Percentiles rank a stretch among this genome's conserved stretches.
These are phyloP conservation scores for Proterorhinus semilunaris DNA, from an alignment of 2,113 vertebrate genomes.

Conservation along the genomic window DNA sequence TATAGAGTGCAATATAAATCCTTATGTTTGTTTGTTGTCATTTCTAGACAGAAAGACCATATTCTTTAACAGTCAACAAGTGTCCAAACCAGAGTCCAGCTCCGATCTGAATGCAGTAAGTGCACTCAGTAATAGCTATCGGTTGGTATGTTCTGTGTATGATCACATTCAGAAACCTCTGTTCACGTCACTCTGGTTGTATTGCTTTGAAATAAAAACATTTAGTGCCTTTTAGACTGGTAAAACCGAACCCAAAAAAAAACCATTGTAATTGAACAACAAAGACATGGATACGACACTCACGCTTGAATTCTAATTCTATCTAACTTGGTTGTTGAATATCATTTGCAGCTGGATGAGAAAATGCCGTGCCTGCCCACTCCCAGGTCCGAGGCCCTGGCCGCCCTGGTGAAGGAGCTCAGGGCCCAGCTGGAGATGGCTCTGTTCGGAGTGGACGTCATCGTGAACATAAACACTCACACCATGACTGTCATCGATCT, in stretches of 20 bases:
- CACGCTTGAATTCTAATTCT: no score
- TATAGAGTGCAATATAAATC: neutral
- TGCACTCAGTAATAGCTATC: neutral
- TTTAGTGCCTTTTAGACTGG: no score
- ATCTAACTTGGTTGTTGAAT: neutral
- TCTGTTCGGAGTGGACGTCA: conserved; percentile 79
- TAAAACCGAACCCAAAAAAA: no score
- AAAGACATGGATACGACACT: no score
- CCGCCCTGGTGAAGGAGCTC: conserved; percentile 67
- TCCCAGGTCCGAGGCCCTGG: conserved; percentile 66
- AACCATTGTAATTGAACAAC: no score
- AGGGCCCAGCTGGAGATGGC: conserved; percentile 70
- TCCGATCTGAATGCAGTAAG: conserved; percentile 77
- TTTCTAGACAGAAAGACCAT: conserved; percentile 74
- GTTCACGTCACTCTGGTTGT: no score
- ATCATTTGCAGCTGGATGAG: conserved; percentile 63
- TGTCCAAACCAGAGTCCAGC: conserved; percentile 78
- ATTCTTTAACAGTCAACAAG: conserved; percentile 80
- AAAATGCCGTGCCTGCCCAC: conserved; percentile 52
- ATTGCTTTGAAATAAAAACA: no score
- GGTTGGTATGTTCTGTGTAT: no score
- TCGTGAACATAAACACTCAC: conserved; percentile 69
- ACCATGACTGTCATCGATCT: conserved; percentile 77
- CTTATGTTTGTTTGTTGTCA: conserved; percentile 8
- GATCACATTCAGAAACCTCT: no score